A percentile compares a stretch with the other conserved stretches of the same genome.
phyloP scores from a whole-genome alignment of 2,113 vertebrate genomes.

The Gobiocypris rarus region DNA sequence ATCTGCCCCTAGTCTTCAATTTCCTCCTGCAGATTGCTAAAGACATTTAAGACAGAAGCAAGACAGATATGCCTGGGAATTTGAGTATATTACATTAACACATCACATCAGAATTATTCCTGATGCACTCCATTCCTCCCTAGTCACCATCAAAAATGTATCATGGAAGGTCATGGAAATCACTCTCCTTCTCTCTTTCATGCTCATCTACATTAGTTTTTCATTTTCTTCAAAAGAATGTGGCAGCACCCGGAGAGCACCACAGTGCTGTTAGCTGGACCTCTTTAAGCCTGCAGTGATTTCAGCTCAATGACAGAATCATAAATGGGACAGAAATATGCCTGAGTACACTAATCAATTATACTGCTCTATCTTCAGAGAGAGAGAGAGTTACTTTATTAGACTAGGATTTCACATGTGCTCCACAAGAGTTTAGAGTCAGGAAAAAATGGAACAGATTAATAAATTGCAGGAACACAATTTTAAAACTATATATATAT shows the following conservation, averaged over 20 bases:
- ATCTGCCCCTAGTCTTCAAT: slow-evolving; percentile 29
- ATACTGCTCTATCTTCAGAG: slow-evolving; percentile 23
- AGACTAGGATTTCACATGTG: too few relatives aligned
- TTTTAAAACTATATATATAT: too few relatives aligned
- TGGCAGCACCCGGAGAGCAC: slow-evolving; percentile 4
- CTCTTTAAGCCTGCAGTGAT: slow-evolving; percentile 23
- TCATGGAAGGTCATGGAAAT: slow-evolving; percentile 33
- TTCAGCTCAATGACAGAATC: slow-evolving; percentile 23
- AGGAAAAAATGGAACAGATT: neutral
- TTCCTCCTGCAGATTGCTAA: slow-evolving; percentile 43
- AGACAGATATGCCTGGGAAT: slow-evolving; percentile 16
- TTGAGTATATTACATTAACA: slow-evolving; percentile 27
- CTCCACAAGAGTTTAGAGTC: too few relatives aligned
- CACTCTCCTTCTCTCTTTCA: slow-evolving; percentile 3
- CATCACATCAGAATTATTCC: slow-evolving; percentile 18
- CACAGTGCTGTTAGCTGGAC: slow-evolving; percentile 11
- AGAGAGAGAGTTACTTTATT: too few relatives aligned
- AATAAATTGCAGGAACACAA: neutral
- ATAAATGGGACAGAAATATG: slow-evolving; percentile 34
- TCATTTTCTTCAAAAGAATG: slow-evolving; percentile 29
- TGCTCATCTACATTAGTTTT: neutral
- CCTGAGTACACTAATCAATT: slow-evolving; percentile 38
- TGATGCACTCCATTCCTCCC: slow-evolving; percentile 3
- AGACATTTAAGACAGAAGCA: slow-evolving; percentile 35
- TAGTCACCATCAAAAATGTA: slow-evolving; percentile 43